phyloP scores from a whole-genome alignment of 2,797 vertebrate genomes.

The Carduelis carduelis region DNA sequence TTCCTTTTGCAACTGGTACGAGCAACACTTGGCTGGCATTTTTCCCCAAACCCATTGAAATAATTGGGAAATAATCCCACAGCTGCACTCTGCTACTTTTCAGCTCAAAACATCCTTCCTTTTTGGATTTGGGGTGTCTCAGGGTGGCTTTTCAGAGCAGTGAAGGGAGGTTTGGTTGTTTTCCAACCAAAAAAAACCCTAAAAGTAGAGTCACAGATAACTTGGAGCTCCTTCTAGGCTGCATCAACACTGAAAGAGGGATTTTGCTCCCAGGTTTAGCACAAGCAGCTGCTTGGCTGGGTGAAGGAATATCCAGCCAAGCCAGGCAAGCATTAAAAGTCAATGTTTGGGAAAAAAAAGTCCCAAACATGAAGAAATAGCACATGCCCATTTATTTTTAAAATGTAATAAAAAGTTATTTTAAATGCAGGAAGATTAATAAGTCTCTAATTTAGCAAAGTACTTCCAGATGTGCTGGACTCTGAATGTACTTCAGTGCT shows the following conservation, averaged over 20 bases:
- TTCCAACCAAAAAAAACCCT: not conserved
- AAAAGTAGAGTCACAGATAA: not conserved
- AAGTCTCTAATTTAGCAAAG: slow-evolving; percentile 52
- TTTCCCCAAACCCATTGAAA: not conserved
- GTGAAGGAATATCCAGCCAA: not conserved
- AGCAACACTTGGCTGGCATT: slow-evolving; percentile 13
- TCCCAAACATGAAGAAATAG: not conserved
- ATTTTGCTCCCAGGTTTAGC: slow-evolving; percentile 18
- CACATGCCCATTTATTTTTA: slow-evolving; percentile 34
- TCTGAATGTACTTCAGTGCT: not conserved
- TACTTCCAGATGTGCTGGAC: slow-evolving; percentile 39
- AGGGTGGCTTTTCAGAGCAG: not conserved
- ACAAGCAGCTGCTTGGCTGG: not conserved
- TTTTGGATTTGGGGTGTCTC: not conserved
- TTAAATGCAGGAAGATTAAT: slow-evolving; percentile 52
- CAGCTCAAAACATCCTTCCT: not conserved
- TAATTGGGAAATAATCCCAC: slow-evolving; percentile 3
- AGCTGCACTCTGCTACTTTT: slow-evolving; percentile 30
- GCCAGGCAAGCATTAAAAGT: not conserved
- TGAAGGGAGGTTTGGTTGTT: not conserved
- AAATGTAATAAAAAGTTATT: slow-evolving; percentile 40
- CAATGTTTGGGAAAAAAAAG: not conserved
- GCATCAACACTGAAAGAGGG: not conserved
- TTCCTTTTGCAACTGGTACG: not conserved
- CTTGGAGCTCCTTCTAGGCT: not conserved